phyloP scores from a whole-genome alignment of 2,888 invertebrate genomes.

The Brenthis ino region DNA sequence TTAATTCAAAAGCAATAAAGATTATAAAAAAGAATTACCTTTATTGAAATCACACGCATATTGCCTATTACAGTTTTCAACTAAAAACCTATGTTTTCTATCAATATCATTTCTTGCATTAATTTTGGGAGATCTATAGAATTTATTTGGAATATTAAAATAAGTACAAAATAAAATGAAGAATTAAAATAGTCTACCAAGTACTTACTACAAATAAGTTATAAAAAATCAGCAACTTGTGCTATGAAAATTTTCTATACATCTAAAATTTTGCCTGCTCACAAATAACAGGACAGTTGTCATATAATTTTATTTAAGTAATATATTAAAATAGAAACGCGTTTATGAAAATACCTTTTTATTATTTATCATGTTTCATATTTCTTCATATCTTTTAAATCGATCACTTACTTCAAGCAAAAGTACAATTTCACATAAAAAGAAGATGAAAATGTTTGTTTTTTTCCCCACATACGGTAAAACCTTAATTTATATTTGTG shows the following conservation, averaged over 20 bases:
- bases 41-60: too few species aligned
- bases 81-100: too few species aligned
- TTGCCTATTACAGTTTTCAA: too few species aligned
- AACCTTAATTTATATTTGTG: too few species aligned
- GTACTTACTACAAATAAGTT: neutral
- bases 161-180: constrained; percentile 11
- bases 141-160: constrained; percentile 5
- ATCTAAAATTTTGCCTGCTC: neutral
- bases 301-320: neutral
- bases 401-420: too few species aligned
- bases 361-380: constrained; percentile 1
- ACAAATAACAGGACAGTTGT: neutral
- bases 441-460: too few species aligned
- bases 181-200: neutral
- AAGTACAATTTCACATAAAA: too few species aligned
- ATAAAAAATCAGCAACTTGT: neutral
- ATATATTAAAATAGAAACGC: neutral
- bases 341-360: constrained; percentile 8
- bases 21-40: too few species aligned
- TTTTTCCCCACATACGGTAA: too few species aligned
- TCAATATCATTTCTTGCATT: too few species aligned
- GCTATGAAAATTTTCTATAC: neutral
- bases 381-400: neutral
- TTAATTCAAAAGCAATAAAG: too few species aligned
- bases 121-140: too few species aligned